A percentile compares a stretch with the other conserved stretches of the same genome.
These are phyloP conservation scores for Ophraella communa DNA, from an alignment of 2,888 invertebrate genomes.

Conservation along the genomic window DNA sequence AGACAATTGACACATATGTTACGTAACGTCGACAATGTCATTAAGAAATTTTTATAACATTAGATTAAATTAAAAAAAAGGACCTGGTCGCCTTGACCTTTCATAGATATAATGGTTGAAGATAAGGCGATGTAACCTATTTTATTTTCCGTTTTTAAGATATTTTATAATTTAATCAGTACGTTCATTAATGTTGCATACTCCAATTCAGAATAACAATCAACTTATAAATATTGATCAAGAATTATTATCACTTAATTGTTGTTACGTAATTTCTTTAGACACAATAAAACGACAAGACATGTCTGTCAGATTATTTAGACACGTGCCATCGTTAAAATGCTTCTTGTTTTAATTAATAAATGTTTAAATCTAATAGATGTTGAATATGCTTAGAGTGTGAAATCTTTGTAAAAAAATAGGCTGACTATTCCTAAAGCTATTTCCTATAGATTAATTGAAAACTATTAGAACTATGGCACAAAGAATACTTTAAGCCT, in stretches of 20 bases:
- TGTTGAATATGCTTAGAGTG: too few relatives aligned
- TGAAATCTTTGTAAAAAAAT: too few relatives aligned
- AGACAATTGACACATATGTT: neutral
- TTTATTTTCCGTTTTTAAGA: neutral
- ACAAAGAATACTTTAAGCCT: too few relatives aligned
- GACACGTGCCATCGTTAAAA: neutral
- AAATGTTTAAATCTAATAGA: too few relatives aligned
- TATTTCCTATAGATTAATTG: too few relatives aligned
- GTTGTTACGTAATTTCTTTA: neutral
- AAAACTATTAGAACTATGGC: too few relatives aligned
- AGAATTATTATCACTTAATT: neutral
- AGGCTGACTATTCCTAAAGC: too few relatives aligned
- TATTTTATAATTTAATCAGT: neutral
- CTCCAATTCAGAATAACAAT: neutral
- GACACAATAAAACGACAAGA: constrained; percentile 3
- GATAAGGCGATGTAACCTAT: constrained; percentile 2
- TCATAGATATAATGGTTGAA: neutral
- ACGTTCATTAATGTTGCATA: neutral
- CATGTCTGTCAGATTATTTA: neutral
- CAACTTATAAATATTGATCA: too few relatives aligned
- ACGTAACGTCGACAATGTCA: neutral
- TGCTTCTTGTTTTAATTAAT: neutral
- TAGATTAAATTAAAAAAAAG: neutral
- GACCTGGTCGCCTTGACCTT: neutral
- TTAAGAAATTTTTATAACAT: neutral